phyloP scores from a whole-genome alignment of 2,113 vertebrate species.

The Oryzias celebensis region DNA sequence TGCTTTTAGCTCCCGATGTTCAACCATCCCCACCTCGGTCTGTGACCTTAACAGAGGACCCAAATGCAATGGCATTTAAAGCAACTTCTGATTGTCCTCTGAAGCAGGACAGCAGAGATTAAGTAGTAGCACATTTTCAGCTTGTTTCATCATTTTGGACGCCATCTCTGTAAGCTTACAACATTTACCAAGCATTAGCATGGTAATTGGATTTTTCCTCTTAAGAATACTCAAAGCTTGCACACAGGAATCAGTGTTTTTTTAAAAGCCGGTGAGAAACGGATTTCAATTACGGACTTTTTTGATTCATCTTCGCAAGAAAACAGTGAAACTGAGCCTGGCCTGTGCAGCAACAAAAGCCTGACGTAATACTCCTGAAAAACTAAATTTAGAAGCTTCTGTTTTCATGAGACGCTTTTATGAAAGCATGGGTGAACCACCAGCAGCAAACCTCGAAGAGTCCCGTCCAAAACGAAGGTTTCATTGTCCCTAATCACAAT shows the following conservation, averaged over 20 bases:
- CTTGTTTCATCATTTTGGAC: conserved; percentile 1
- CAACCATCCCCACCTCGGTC: conserved; percentile 44
- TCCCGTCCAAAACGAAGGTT: conserved; percentile 13
- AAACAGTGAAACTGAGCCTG: background rate
- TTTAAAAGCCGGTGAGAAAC: too few species aligned
- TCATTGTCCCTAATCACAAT: conserved; percentile 22
- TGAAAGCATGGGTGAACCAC: conserved; percentile 26
- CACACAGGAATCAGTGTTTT: too few species aligned
- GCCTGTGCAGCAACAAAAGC: conserved; percentile 8
- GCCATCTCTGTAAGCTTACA: background rate
- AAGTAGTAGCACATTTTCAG: conserved; percentile 17
- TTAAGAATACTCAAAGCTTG: too few species aligned
- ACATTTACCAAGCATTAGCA: too few species aligned
- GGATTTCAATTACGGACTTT: too few species aligned
- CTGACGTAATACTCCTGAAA: conserved; percentile 34
- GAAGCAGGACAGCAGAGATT: background rate
- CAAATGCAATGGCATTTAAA: background rate
- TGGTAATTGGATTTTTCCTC: too few species aligned
- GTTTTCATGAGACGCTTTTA: conserved; percentile 27
- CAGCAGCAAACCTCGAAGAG: background rate
- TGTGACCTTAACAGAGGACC: conserved; percentile 18
- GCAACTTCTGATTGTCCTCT: too few species aligned
- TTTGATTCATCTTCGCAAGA: background rate
- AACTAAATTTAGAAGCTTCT: conserved; percentile 11
- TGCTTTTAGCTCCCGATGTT: conserved; percentile 56